Percentiles rank a stretch among this genome's conserved stretches.
These are phyloP conservation scores for Tolmerus cingulatus DNA, from an alignment of 2,888 invertebrate species.

Conservation along the genomic window DNA sequence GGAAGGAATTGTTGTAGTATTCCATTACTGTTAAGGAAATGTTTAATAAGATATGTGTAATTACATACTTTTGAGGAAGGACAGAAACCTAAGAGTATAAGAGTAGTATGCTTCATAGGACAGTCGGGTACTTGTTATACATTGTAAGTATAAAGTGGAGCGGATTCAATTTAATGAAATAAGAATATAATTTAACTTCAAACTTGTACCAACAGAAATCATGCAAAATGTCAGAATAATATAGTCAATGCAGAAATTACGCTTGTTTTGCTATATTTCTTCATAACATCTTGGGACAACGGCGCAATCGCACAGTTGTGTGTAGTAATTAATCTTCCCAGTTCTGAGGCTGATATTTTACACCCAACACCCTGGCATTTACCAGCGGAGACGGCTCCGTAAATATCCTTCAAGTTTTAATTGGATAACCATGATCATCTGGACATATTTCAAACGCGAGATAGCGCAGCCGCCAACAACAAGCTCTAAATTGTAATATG, in stretches of 20 bases:
- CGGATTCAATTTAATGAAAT: background rate
- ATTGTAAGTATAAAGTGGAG: background rate
- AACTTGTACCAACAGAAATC: background rate
- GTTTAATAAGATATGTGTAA: too few species aligned
- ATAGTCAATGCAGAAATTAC: background rate
- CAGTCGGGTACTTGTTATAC: background rate
- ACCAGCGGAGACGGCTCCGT: conserved; percentile 25
- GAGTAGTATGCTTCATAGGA: too few species aligned
- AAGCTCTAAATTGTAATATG: conserved; percentile 10
- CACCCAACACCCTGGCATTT: conserved; percentile 20
- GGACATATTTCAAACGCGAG: conserved; percentile 39
- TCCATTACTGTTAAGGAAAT: too few species aligned
- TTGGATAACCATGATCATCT: conserved; percentile 40
- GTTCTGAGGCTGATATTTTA: background rate
- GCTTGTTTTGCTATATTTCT: background rate
- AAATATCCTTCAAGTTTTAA: conserved; percentile 35
- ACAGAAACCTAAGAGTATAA: too few species aligned
- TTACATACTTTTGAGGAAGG: too few species aligned
- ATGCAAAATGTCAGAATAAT: background rate
- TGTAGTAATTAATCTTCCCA: background rate
- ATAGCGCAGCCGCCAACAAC: conserved; percentile 19
- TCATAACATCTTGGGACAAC: background rate
- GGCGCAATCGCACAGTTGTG: background rate
- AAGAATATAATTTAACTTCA: background rate
- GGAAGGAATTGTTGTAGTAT: too few species aligned